These are phyloP conservation scores for Dascyllus trimaculatus DNA, from an alignment of 2,113 vertebrate species.

Conservation along the genomic window DNA sequence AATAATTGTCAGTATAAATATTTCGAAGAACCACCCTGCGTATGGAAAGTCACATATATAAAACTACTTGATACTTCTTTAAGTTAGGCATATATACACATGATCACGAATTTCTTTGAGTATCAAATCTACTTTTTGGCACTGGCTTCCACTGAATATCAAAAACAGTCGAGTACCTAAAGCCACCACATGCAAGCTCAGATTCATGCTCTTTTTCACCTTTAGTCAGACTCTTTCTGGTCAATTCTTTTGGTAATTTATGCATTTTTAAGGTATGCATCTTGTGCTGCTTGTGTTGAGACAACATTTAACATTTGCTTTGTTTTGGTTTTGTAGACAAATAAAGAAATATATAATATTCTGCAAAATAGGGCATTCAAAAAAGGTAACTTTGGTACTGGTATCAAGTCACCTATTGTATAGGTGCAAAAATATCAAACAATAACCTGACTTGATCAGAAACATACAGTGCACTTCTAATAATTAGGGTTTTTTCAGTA, in stretches of 20 bases:
- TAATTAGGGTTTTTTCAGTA: not conserved
- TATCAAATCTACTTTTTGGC: conserved; percentile 3
- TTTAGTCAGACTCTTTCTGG: not conserved
- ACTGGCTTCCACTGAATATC: not conserved
- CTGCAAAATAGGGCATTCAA: not conserved
- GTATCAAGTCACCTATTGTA: not conserved
- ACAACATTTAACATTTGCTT: not conserved
- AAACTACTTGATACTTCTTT: not conserved
- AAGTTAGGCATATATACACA: not conserved
- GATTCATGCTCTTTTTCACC: not conserved
- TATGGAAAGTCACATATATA: not conserved
- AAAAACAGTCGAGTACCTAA: conserved; percentile 6
- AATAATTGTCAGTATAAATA: not conserved
- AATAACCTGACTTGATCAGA: not conserved
- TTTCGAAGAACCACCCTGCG: not conserved
- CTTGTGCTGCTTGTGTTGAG: not conserved
- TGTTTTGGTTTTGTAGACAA: not conserved
- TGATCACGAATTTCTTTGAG: not conserved
- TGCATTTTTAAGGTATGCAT: not conserved
- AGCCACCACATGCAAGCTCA: not conserved
- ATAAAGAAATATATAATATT: not conserved
- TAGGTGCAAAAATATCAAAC: not conserved
- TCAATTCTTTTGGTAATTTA: not conserved
- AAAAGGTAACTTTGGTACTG: not conserved
- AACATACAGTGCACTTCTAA: not conserved